A percentile compares a stretch with the other conserved stretches of the same genome.
These are phyloP conservation scores for Nibea coibor DNA, from an alignment of 2,113 vertebrate genomes.

Conservation along the genomic window DNA sequence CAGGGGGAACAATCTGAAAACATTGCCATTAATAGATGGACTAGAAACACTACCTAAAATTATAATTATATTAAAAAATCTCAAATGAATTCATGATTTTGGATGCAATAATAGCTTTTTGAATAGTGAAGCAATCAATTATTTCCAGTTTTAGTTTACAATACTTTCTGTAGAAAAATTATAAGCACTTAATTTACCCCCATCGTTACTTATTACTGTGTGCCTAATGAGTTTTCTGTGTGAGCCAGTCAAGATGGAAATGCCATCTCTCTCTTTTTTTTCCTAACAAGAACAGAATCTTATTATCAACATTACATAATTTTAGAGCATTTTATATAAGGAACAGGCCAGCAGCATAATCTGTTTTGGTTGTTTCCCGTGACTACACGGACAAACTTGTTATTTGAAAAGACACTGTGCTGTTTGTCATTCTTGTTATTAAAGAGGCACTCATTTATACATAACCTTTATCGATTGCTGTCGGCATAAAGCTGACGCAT, in stretches of 20 bases:
- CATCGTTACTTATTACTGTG: neutral
- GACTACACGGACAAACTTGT: slow-evolving; percentile 14
- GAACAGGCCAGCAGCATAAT: slow-evolving; percentile 16
- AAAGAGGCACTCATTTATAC: neutral
- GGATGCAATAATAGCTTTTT: neutral
- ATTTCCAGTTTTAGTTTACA: slow-evolving; percentile 1
- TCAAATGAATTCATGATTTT: neutral
- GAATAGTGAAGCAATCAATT: neutral
- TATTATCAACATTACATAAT: slow-evolving; percentile 37
- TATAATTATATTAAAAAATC: neutral
- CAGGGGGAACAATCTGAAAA: neutral
- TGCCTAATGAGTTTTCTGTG: slow-evolving; percentile 12
- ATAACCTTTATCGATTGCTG: neutral
- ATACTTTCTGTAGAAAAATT: slow-evolving; percentile 8
- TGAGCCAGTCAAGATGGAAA: slow-evolving; percentile 14
- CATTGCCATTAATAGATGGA: neutral
- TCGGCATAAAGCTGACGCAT: neutral
- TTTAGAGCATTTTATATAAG: neutral
- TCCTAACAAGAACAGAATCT: slow-evolving; percentile 36
- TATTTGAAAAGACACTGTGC: neutral
- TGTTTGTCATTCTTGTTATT: neutral
- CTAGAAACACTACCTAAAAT: neutral
- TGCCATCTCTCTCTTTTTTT: neutral
- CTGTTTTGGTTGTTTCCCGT: slow-evolving; percentile 14
- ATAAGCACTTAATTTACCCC: neutral